Conservation (phyloP, 2,888 invertebrate genomes). For the Nephrotoma guestfalica region DNA sequence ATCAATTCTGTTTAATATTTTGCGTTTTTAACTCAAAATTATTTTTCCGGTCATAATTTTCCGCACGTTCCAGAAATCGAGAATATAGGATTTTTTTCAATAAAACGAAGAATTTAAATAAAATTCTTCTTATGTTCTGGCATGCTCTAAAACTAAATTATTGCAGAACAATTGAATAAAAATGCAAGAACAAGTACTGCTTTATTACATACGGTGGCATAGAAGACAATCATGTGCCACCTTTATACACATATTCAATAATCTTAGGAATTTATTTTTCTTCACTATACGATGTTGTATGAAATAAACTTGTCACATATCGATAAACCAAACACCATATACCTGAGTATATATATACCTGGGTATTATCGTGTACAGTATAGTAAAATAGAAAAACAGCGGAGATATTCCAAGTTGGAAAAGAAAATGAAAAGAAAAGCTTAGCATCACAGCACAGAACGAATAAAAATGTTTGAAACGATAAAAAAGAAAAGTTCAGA, state of each 20-base stretch:
- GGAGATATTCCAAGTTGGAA: background rate
- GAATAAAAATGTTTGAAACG: background rate
- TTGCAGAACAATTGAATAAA: too few species aligned
- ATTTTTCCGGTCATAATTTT: too few species aligned
- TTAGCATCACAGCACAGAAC: background rate
- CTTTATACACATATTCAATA: background rate
- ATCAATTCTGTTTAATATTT: too few species aligned
- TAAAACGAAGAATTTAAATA: too few species aligned
- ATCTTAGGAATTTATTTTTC: background rate
- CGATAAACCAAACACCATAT: background rate
- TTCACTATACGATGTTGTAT: background rate
- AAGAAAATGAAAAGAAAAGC: background rate
- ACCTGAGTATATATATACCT: background rate
- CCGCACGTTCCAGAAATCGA: too few species aligned
- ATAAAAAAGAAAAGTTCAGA: background rate
- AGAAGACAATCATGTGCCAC: too few species aligned
- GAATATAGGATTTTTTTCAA: too few species aligned
- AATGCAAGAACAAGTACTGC: too few species aligned
- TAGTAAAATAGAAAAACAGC: background rate
- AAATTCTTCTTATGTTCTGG: too few species aligned
- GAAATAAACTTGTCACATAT: background rate
- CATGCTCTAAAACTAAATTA: too few species aligned
- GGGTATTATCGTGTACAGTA: background rate
- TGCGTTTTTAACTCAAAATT: too few species aligned
- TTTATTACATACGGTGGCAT: too few species aligned